Base-by-base conservation (phyloP, 2,888 invertebrate genomes). In the Meliscaeva auricollis region DNA sequence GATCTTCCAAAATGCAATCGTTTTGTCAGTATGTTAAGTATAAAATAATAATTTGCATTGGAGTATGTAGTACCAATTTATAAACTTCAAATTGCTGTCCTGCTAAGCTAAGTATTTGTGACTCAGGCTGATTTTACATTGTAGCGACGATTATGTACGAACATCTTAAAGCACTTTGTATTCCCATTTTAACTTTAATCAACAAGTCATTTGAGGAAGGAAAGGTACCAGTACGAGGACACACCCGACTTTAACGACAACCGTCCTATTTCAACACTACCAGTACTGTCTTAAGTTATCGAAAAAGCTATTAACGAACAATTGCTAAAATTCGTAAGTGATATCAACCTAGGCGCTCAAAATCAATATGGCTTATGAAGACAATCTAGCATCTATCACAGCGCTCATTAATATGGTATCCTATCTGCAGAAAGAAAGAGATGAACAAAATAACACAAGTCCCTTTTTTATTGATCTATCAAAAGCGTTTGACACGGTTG, bases 351-450 rank as follows among this genome's bases (percentile, higher is more conserved):
- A 52, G 52, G 26, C 26, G 26, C 52, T 30, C 52, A 30, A 52
- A 22, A 30, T 52, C n/a, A n/a, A n/a, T n/a, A n/a, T n/a, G n/a
- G n/a, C 30, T 52, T 52, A 13, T 26, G 52, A 30, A 52, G 26
- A 52, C 52, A 52, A 30, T 52, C 52, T n/a, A 52, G 26, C 52
- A 52, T n/a, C 52, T n/a, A 52, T 52, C 26, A 52, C 52, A 52
- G 52, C 52, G 26, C 52, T 52, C 52, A 52, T 52, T n/a, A 26
- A 52, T 52, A 52, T 26, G 30, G n/a, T 52, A 32, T 26, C 8
- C 30, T 30, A 22, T 52, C 8, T 32, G 32, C n/a, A 54, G 9
- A 30, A 11, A 17, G 15, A 32, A 54, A 32, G n/a, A 8, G 13
- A 30, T 11, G 7, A 22, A 30, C 52, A 52, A 3, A 22, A 52